Percentiles rank a stretch among this genome's conserved stretches.
These are phyloP conservation scores for Pseudorasbora parva DNA, from an alignment of 2,113 vertebrate genomes.

Conservation along the genomic window DNA sequence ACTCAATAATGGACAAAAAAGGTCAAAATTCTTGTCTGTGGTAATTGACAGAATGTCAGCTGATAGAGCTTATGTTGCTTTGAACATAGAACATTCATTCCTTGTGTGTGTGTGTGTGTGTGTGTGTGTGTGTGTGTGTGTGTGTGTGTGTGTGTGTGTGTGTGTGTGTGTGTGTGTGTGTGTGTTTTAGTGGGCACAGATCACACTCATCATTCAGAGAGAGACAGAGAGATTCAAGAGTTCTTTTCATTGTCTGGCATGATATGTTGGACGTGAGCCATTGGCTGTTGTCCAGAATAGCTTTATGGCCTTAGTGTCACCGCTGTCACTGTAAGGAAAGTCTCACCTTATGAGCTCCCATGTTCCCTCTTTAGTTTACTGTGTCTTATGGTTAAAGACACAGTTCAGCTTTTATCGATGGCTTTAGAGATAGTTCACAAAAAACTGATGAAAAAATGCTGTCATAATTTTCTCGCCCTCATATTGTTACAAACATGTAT, in stretches of 20 bases:
- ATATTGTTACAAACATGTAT: background rate
- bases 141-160: background rate
- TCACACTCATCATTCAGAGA: background rate
- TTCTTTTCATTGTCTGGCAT: constrained; percentile 24
- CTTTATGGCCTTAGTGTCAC: constrained; percentile 38
- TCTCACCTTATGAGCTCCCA: constrained; percentile 43
- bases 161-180: background rate
- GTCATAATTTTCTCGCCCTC: background rate
- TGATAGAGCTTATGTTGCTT: background rate
- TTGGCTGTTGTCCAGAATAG: constrained; percentile 26
- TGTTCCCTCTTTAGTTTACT: constrained; percentile 17
- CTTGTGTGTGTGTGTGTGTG: background rate
- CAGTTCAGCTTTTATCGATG: background rate
- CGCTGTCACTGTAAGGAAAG: constrained; percentile 28
- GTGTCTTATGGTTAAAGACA: constrained; percentile 14
- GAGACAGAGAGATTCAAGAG: constrained; percentile 6
- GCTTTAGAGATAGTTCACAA: background rate
- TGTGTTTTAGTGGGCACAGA: background rate
- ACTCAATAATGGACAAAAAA: background rate
- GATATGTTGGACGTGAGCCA: constrained; percentile 35
- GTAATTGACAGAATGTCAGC: background rate
- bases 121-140: background rate
- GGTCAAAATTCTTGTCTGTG: background rate
- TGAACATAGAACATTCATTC: background rate
- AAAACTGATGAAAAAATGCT: background rate